These are phyloP conservation scores for Anniella stebbinsi DNA, from an alignment of 2,797 vertebrate species.

Conservation along the genomic window DNA sequence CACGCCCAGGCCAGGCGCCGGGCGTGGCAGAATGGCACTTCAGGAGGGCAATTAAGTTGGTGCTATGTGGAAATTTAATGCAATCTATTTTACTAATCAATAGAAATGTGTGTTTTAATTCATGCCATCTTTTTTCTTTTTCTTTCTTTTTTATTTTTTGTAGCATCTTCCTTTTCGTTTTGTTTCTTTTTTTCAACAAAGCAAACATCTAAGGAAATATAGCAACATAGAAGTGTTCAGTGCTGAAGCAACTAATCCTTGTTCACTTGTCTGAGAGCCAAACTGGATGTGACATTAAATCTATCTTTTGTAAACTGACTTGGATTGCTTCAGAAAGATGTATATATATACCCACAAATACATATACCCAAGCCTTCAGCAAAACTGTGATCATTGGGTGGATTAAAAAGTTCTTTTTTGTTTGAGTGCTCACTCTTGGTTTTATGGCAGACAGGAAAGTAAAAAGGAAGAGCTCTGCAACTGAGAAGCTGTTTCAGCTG, in stretches of 20 bases:
- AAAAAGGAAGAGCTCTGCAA: neutral
- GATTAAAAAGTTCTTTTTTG: neutral
- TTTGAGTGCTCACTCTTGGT: neutral
- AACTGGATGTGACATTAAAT: conserved; percentile 1
- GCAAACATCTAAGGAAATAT: neutral
- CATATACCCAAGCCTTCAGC: too few species aligned
- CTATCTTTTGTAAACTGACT: neutral
- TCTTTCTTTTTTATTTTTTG: neutral
- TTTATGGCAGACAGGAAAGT: neutral
- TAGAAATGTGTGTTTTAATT: neutral
- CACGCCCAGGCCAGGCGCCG: too few species aligned
- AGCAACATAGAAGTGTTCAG: neutral
- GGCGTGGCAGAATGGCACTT: too few species aligned
- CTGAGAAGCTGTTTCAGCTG: neutral
- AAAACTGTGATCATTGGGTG: neutral
- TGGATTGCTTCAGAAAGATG: too few species aligned
- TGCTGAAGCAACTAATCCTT: neutral
- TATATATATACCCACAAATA: too few species aligned
- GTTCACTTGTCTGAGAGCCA: neutral
- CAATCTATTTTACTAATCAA: neutral
- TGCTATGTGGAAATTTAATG: neutral
- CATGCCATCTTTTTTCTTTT: neutral
- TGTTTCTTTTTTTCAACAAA: neutral
- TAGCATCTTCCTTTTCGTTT: neutral
- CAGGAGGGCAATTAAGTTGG: neutral